Percentiles rank a stretch among this genome's conserved stretches.
These are phyloP conservation scores for Andrena cerasifolii DNA, from an alignment of 1,140 invertebrate genomes.

Conservation along the genomic window DNA sequence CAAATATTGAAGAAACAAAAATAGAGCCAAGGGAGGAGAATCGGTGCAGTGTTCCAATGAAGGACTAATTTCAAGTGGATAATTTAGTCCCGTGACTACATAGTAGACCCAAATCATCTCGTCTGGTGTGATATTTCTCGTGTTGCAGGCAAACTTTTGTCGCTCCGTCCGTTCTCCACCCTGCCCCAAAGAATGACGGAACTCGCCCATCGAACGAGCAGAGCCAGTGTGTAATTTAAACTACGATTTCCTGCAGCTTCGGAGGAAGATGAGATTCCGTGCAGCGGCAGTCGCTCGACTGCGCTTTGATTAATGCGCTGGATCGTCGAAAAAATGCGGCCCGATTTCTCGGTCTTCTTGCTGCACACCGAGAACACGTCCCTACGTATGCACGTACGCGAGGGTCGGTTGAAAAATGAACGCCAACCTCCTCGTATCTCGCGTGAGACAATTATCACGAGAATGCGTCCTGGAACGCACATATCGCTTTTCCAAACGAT, in stretches of 20 bases:
- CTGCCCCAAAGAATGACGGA: background rate
- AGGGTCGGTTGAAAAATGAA: too few relatives aligned
- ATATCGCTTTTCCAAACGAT: too few relatives aligned
- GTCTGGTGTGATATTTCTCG: conserved; percentile 15
- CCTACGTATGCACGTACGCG: too few relatives aligned
- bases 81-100: too few relatives aligned
- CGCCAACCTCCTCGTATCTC: too few relatives aligned
- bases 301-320: background rate
- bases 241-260: conserved; percentile 11
- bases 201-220: background rate
- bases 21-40: too few relatives aligned
- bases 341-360: background rate
- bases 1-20: too few relatives aligned
- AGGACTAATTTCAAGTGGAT: too few relatives aligned
- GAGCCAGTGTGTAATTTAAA: background rate
- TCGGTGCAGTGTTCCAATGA: too few relatives aligned
- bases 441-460: too few relatives aligned
- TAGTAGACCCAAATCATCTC: background rate
- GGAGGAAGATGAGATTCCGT: background rate
- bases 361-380: background rate
- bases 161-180: background rate
- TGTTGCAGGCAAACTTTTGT: background rate
- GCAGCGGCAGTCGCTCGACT: background rate
- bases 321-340: background rate
- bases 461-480: too few relatives aligned